Percentiles rank a stretch among this genome's conserved stretches.
Conservation (phyloP, 2,888 invertebrate genomes). For the Emmelina monodactyla region DNA sequence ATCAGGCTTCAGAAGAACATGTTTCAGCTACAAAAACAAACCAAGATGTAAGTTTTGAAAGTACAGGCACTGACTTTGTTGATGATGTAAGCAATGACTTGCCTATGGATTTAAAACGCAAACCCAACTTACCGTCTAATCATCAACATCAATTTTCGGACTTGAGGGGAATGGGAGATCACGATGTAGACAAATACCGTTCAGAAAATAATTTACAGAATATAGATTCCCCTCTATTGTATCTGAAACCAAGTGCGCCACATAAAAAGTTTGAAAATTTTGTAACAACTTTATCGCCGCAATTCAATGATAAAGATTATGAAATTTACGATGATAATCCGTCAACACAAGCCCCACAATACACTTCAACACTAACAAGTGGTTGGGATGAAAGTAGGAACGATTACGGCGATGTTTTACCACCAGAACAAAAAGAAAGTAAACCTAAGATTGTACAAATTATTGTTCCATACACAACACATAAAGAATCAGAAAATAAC, state of each 20-base stretch:
- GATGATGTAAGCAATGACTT: slow-evolving; percentile 42
- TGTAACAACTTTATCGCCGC: slow-evolving; percentile 32
- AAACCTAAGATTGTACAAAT: slow-evolving; percentile 76
- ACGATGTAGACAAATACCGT: slow-evolving; percentile 51
- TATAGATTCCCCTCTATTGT: slow-evolving; percentile 67
- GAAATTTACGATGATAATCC: slow-evolving; percentile 50
- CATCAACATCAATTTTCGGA: slow-evolving; percentile 44
- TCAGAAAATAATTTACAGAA: slow-evolving; percentile 54
- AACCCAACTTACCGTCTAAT: slow-evolving; percentile 28
- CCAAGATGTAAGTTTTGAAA: slow-evolving; percentile 50
- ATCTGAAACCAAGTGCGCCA: slow-evolving; percentile 56
- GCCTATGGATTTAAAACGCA: slow-evolving; percentile 30
- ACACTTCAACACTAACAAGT: slow-evolving; percentile 21
- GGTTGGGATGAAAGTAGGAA: slow-evolving; percentile 36
- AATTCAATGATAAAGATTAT: slow-evolving; percentile 37
- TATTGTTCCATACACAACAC: slow-evolving; percentile 79
- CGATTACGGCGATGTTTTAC: slow-evolving; percentile 29
- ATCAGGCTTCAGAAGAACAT: slow-evolving; percentile 59
- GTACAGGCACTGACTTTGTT: slow-evolving; percentile 38
- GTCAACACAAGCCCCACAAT: slow-evolving; percentile 29
- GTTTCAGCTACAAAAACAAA: slow-evolving; percentile 46
- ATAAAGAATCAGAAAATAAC: slow-evolving; percentile 25
- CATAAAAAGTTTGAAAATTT: slow-evolving; percentile 62
- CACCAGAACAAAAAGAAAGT: slow-evolving; percentile 32
- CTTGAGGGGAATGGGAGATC: slow-evolving; percentile 46